These are phyloP conservation scores for Clamator glandarius DNA, from an alignment of 2,797 vertebrate species.

Conservation along the genomic window DNA sequence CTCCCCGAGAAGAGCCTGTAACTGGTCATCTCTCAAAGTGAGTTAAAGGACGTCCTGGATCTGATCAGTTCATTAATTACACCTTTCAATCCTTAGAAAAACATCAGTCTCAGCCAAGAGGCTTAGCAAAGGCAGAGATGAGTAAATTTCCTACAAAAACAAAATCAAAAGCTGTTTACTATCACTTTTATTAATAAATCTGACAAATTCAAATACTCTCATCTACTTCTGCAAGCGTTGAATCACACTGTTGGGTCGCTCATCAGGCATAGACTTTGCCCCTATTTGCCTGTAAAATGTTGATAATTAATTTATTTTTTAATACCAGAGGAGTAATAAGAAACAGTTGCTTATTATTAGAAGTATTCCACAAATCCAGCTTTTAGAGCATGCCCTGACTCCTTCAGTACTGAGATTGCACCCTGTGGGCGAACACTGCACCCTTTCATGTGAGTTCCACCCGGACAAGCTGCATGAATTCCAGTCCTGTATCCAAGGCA, in stretches of 20 bases:
- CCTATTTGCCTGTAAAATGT: neutral
- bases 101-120: neutral
- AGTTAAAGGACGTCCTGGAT: neutral
- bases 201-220: neutral
- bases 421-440: neutral
- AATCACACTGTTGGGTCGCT: neutral
- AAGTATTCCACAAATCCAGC: neutral
- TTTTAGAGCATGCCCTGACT: neutral
- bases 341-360: neutral
- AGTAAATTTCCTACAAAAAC: conserved; percentile 20
- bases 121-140: neutral
- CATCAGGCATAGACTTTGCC: neutral
- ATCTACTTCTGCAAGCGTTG: neutral
- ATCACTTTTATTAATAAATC: neutral
- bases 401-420: neutral
- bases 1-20: neutral
- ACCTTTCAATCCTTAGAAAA: neutral
- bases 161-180: conserved; percentile 1
- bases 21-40: neutral
- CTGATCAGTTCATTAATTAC: neutral
- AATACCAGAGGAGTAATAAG: neutral
- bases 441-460: neutral
- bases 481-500: conserved; percentile 31
- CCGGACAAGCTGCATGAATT: conserved; percentile 23
- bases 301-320: neutral